phyloP scores from a whole-genome alignment of 30 jellyfish, hydroid and myxozoan genomes.

The Chironex yamaguchii region DNA sequence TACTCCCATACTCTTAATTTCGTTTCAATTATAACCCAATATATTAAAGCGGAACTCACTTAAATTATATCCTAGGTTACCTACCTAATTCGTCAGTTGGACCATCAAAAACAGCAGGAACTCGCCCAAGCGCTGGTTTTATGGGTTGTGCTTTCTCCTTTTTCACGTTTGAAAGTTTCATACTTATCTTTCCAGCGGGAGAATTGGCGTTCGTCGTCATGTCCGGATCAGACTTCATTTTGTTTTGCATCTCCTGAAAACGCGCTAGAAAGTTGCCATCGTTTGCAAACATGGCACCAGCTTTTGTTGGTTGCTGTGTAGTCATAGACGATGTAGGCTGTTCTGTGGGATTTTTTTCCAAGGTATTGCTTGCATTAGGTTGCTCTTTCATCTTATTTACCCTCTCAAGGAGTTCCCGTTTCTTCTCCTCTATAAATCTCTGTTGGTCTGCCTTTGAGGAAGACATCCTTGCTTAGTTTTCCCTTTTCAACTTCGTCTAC shows the following conservation, averaged over 20 bases:
- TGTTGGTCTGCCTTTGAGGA: not conserved
- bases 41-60: too few relatives aligned
- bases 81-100: too few relatives aligned
- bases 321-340: not conserved
- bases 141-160: not conserved
- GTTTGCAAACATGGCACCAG: not conserved
- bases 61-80: too few relatives aligned
- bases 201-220: not conserved
- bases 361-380: too few relatives aligned
- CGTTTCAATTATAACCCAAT: too few relatives aligned
- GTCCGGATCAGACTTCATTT: not conserved
- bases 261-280: not conserved
- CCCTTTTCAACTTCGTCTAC: too few relatives aligned
- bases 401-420: not conserved
- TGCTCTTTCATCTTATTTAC: not conserved
- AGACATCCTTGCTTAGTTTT: too few relatives aligned
- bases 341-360: too few relatives aligned
- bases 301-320: not conserved
- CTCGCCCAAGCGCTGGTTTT: too few relatives aligned
- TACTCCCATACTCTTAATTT: too few relatives aligned
- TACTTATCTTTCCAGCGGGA: not conserved
- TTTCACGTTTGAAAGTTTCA: not conserved
- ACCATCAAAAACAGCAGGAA: too few relatives aligned
- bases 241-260: not conserved
- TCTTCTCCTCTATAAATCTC: not conserved